A percentile compares a stretch with the other conserved stretches of the same genome.
These are phyloP conservation scores for Eupeodes latifasciatus DNA, from an alignment of 2,888 invertebrate genomes.

Conservation along the genomic window DNA sequence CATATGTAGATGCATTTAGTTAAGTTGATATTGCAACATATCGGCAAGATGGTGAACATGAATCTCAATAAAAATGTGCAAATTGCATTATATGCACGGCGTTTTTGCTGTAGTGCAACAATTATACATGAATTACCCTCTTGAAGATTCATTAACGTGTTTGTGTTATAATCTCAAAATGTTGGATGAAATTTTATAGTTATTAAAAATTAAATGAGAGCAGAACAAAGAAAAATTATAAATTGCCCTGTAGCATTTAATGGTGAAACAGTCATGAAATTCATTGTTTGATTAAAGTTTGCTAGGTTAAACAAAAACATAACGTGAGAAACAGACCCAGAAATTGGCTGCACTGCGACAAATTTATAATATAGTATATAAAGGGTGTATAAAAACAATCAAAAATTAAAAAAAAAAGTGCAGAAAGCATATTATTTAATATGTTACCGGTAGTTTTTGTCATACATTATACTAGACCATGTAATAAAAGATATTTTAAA, in stretches of 20 bases:
- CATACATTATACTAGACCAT: too few relatives aligned
- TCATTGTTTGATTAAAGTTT: not conserved
- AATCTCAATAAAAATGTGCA: conserved; percentile 50
- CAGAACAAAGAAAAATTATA: conserved; percentile 1
- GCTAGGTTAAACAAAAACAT: not conserved
- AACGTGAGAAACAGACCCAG: not conserved
- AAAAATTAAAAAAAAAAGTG: too few relatives aligned
- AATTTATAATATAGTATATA: not conserved
- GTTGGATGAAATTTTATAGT: not conserved
- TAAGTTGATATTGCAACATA: conserved; percentile 28
- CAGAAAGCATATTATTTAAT: too few relatives aligned
- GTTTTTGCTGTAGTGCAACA: not conserved
- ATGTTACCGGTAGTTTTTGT: too few relatives aligned
- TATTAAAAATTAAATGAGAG: conserved; percentile 12
- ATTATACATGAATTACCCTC: not conserved
- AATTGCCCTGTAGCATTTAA: conserved; percentile 43
- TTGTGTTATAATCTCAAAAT: not conserved
- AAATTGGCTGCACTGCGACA: conserved; percentile 6
- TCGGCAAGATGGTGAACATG: conserved; percentile 6
- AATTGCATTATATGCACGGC: conserved; percentile 41
- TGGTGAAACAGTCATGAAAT: conserved; percentile 26
- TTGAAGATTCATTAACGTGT: not conserved
- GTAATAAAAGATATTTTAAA: too few relatives aligned
- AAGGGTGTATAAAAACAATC: not conserved
- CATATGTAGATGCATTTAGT: conserved; percentile 12